phyloP scores from a whole-genome alignment of 2,797 vertebrate genomes.

The Oryzias sinensis region DNA sequence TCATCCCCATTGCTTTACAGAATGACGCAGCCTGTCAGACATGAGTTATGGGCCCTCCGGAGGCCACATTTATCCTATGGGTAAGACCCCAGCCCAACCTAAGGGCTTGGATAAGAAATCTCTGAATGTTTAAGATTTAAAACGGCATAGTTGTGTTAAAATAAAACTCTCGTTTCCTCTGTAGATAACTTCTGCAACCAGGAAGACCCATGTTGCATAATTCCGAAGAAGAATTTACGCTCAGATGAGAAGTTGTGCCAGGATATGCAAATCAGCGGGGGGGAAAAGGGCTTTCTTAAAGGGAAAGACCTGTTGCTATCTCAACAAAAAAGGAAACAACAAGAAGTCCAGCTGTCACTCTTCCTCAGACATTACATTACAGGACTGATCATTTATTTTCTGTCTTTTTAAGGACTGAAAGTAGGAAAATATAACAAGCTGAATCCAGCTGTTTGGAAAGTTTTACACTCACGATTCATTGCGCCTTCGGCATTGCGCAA shows the following conservation, averaged over 20 bases:
- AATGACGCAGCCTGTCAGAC: conserved; percentile 50
- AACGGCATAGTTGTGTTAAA: no score
- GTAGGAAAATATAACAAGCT: no score
- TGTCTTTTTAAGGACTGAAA: no score
- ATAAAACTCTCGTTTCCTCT: background rate
- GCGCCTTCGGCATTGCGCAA: conserved; percentile 28
- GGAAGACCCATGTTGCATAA: conserved; percentile 18
- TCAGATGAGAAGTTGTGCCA: conserved; percentile 14
- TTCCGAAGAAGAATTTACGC: background rate
- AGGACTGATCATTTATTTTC: no score
- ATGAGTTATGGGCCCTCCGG: background rate
- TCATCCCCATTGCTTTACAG: conserved; percentile 68
- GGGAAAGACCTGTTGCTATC: no score
- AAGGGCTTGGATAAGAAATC: background rate
- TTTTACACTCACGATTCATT: no score
- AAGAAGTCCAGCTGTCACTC: no score
- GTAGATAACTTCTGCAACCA: background rate
- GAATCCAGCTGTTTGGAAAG: no score
- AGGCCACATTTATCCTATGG: background rate
- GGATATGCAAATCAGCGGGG: no score
- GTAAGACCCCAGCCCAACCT: background rate
- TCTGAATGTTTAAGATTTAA: background rate
- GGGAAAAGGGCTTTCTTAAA: no score
- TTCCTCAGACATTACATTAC: no score
- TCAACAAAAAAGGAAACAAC: no score